Percentiles rank a stretch among this genome's conserved stretches.
phyloP scores from a whole-genome alignment of 92 coral and sea anemone species.

The Epizoanthus rinbou region DNA sequence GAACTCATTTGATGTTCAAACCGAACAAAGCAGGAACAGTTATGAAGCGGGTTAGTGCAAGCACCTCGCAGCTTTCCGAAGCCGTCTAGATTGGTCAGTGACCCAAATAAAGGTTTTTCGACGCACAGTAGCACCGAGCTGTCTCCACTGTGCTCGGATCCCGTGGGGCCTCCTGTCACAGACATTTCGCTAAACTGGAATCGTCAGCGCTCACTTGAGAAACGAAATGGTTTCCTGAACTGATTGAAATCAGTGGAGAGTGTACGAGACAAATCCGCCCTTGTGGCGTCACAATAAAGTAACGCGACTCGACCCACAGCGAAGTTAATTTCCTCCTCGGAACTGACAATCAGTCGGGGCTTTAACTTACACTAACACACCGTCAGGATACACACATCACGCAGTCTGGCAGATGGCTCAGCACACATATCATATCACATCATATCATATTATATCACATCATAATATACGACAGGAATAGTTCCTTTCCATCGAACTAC shows the following conservation, averaged over 20 bases:
- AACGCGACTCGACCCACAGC: not conserved
- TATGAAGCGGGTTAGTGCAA: constrained; percentile 77
- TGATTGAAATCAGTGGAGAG: no score
- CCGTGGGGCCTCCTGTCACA: constrained; percentile 14
- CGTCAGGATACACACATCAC: no score
- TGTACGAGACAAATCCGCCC: no score
- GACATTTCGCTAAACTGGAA: constrained; percentile 37
- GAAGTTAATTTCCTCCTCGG: not conserved
- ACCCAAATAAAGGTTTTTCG: constrained; percentile 65
- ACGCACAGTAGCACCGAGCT: constrained; percentile 76
- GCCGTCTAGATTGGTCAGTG: constrained; percentile 76
- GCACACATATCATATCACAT: no score
- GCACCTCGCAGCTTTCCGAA: constrained; percentile 79
- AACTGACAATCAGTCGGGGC: no score
- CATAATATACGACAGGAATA: no score
- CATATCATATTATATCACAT: no score
- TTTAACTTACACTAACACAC: no score
- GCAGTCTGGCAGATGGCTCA: no score
- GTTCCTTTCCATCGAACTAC: no score
- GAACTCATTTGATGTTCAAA: constrained; percentile 84
- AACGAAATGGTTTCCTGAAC: not conserved
- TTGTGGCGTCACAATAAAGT: not conserved
- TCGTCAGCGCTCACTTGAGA: not conserved
- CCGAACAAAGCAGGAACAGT: constrained; percentile 78
- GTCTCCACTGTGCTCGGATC: constrained; percentile 68